Evolutionary conservation across 2,113 vertebrate species (phyloP), one percentile per base, ranked within the genome.

Genomic region (Delphinus delphis): DNA sequence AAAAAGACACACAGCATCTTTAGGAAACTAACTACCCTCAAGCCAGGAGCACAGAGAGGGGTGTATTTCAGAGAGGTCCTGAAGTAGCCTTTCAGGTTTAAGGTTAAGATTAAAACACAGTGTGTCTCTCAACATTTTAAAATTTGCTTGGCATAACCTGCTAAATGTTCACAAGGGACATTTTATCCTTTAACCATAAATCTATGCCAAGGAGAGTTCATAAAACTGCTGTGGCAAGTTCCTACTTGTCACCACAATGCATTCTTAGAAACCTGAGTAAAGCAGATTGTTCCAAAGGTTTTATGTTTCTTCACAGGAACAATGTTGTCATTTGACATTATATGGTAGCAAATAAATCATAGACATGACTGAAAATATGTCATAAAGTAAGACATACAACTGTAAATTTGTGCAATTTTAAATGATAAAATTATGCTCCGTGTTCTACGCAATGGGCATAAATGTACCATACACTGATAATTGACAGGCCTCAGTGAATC

Each of bases 281-380:
- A 93, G 65, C 74, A 92, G 89, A 83, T 90, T 93, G 79, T 76
- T 92, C 85, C 55, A 95, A 96, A 94, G 96, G 26, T 83, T 67
- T 96, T 95, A 84, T 93, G 92, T 96, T 97, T 97, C 63, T 96
- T 96, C 92, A 62, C 6, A 92, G 94, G 96, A 94, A 50, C 83
- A 90, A 73, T 92, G 79, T 87, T 95, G 76, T 79, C 95, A 95
- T 95, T 97, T 87, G 89, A 95, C 18, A 31, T 96, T 96, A 79
- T 90, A 68, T 83, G 88, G 93, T 94, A 96, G 89, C 80, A 93
- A 93, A 92, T 97, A 96, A 97, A 96, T 97, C 94, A 96, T 20
- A 92, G 87, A 84, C 67, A 67, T 86, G 74, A 97, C 92, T 97
- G 58, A 92, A 92, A 97, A 88, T 95, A 62, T 96, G 92, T 93